Base-by-base conservation (phyloP, 1,140 invertebrate species). In the Rhopalosiphum maidis region DNA sequence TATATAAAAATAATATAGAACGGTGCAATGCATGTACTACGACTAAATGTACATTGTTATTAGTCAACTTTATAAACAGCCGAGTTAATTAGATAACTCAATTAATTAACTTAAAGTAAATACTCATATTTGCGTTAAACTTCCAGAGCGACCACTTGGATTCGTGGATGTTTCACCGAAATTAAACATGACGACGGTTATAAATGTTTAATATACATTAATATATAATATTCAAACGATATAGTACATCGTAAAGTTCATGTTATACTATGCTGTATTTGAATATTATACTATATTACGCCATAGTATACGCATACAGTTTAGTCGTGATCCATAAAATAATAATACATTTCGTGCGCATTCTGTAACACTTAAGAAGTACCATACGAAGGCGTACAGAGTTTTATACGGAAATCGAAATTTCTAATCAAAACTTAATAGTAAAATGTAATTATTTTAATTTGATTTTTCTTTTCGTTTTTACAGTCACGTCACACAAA, bases 401-500 rank as follows among this genome's bases (percentile, higher is more conserved):
- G 18, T 68, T 60, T 4, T n/a, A 11, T n/a, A 77, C 15, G 15
- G 60, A 5, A 15, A 77, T 77, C 15, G 15, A 77, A 77, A 77
- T 77, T 5, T 15, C 11, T 30, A 30, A 4, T n/a, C 60, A 68
- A 60, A 60, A 68, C 60, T 15, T n/a, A 30, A 60, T 60, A 15
- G 30, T 15, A n/a, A 35, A 77, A 77, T 77, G 15, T 35, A 77
- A 77, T 77, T 77, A 77, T 77, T 77, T 77, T 77, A n/a, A 86
- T 48, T 88, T 48, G 11, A 48, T 94, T 94, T 94, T 94, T 94
- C 90, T 94, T 54, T 94, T 77, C 94, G 94, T 94, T 43, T 93
- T 96, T 96, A 48, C 95, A 98, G 97, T 95, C 97, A 98, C 95
- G 96, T 97, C 94, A 97, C 97, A 43, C 96, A 97, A 94, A 97